A percentile compares a stretch with the other conserved stretches of the same genome.
These are phyloP conservation scores for Brenthis daphne DNA, from an alignment of 2,888 invertebrate species.

Conservation along the genomic window DNA sequence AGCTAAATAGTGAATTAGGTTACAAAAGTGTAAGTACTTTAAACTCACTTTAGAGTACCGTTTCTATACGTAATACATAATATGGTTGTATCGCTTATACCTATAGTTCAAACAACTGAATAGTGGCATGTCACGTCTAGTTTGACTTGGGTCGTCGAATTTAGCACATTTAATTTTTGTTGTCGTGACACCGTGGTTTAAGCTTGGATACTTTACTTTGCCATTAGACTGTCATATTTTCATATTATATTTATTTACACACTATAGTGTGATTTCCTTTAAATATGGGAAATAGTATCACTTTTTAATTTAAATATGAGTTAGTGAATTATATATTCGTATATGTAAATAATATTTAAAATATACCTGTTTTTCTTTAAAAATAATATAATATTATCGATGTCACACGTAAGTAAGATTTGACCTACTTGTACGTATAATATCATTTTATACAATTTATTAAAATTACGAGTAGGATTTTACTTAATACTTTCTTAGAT, in stretches of 20 bases:
- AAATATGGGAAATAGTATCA: background rate
- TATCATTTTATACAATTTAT: no score
- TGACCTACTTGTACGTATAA: no score
- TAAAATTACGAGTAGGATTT: no score
- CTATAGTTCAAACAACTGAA: conserved; percentile 61
- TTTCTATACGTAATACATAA: conserved; percentile 27
- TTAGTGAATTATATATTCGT: no score
- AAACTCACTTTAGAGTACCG: conserved; percentile 17
- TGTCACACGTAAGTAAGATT: no score
- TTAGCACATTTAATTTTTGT: conserved; percentile 70
- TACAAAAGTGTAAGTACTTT: background rate
- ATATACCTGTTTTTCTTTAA: no score
- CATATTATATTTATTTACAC: conserved; percentile 40
- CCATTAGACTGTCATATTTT: conserved; percentile 76
- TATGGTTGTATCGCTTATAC: conserved; percentile 24
- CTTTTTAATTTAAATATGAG: no score
- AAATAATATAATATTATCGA: no score
- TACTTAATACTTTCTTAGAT: no score
- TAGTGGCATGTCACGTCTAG: conserved; percentile 62
- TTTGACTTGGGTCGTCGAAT: conserved; percentile 67
- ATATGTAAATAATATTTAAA: no score
- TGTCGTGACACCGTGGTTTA: conserved; percentile 65
- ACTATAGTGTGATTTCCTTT: conserved; percentile 4
- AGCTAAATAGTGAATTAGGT: no score
- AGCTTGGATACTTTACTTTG: conserved; percentile 69